Conservation (phyloP, 2,113 vertebrate genomes). For the Caranx ignobilis region DNA sequence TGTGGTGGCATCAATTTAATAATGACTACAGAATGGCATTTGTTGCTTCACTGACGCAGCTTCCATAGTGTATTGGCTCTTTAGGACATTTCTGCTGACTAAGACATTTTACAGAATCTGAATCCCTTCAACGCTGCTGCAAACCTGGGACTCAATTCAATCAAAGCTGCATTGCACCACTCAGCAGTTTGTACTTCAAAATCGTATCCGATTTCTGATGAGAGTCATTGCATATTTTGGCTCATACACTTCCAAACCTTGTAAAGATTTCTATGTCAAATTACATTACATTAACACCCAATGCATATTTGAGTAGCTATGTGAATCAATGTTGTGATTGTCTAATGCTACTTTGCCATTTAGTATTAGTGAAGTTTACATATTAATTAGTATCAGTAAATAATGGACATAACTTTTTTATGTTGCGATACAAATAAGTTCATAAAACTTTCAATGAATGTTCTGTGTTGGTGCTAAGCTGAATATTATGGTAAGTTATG, state of each 20-base stretch:
- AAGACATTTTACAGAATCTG: slow-evolving; percentile 65
- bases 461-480: not conserved
- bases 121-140: slow-evolving; percentile 64
- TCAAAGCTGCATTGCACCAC: slow-evolving; percentile 80
- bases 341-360: not conserved
- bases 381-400: not conserved
- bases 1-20: slow-evolving; percentile 13
- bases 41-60: slow-evolving; percentile 49
- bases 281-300: not conserved
- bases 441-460: not conserved
- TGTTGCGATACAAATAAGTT: not conserved
- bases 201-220: slow-evolving; percentile 12
- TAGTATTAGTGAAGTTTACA: not conserved
- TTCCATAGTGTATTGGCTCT: slow-evolving; percentile 57
- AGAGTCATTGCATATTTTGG: not conserved
- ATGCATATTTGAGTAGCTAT: not conserved
- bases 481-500: slow-evolving; percentile 39
- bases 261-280: not conserved
- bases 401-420: not conserved
- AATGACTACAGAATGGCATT: slow-evolving; percentile 46
- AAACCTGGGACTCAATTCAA: slow-evolving; percentile 69
- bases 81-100: slow-evolving; percentile 76
- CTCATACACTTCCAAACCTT: not conserved
- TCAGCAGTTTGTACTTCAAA: slow-evolving; percentile 46
- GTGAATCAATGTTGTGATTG: not conserved